Evolutionary conservation across 1,140 invertebrate genomes (phyloP).

Genomic region (Listronotus bonariensis): DNA sequence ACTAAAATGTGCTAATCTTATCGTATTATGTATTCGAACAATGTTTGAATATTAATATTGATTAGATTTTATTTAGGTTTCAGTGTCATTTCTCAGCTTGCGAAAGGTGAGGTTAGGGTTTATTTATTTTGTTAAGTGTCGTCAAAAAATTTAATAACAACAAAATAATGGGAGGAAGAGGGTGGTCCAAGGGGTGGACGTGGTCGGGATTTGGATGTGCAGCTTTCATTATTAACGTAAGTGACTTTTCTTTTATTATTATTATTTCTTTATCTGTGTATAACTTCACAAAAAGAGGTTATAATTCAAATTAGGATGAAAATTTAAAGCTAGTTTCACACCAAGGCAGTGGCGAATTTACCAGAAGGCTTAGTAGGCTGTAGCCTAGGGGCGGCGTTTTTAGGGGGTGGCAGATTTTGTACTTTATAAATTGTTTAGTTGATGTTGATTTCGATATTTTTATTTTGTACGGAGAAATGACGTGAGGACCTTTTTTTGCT

Average conservation of each 20-base stretch:
- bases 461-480: too few relatives aligned
- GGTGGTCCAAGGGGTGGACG: not conserved
- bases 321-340: too few relatives aligned
- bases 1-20: not conserved
- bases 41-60: slow-evolving; percentile 5
- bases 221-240: slow-evolving; percentile 19
- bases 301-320: too few relatives aligned
- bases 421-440: too few relatives aligned
- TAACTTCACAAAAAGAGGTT: too few relatives aligned
- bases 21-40: not conserved
- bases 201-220: slow-evolving; percentile 13
- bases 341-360: too few relatives aligned
- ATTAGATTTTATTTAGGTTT: not conserved
- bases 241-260: slow-evolving; percentile 12
- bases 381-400: too few relatives aligned
- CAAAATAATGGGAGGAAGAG: slow-evolving; percentile 16
- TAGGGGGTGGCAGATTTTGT: too few relatives aligned
- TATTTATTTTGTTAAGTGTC: not conserved
- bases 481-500: too few relatives aligned
- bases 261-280: not conserved
- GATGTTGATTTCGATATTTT: too few relatives aligned
- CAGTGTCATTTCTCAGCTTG: not conserved
- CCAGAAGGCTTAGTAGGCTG: too few relatives aligned
- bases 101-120: not conserved
- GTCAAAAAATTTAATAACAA: not conserved